These are phyloP conservation scores for Morpho achilles DNA, from an alignment of 2,888 invertebrate species.

Conservation along the genomic window DNA sequence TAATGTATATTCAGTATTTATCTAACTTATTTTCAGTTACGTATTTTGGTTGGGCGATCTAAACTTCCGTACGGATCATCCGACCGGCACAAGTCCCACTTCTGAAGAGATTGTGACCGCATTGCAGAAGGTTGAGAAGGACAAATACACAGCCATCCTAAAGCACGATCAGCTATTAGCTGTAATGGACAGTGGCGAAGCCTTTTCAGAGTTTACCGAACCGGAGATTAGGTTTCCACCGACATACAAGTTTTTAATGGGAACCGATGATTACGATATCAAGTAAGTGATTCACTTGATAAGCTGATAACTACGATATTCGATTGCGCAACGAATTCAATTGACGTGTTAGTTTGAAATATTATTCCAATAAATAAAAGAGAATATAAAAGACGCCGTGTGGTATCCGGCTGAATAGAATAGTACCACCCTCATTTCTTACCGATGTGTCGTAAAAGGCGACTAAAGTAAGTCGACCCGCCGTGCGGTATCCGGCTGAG, in stretches of 20 bases:
- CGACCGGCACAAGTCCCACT: slow-evolving; percentile 78
- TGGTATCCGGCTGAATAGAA: too few species aligned
- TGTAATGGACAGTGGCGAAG: slow-evolving; percentile 86
- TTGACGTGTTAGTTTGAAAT: too few species aligned
- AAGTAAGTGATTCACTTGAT: slow-evolving; percentile 79
- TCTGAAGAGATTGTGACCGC: slow-evolving; percentile 83
- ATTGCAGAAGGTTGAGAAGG: slow-evolving; percentile 82
- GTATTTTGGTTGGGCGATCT: slow-evolving; percentile 96
- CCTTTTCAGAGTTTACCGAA: slow-evolving; percentile 91
- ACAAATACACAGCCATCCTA: slow-evolving; percentile 82
- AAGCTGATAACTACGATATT: not conserved
- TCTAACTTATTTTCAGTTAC: slow-evolving; percentile 78
- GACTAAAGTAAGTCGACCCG: too few species aligned
- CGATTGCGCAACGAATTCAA: too few species aligned
- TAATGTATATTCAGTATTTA: too few species aligned
- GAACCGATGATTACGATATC: slow-evolving; percentile 86
- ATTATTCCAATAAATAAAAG: too few species aligned
- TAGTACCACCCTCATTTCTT: too few species aligned
- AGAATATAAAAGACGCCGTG: too few species aligned
- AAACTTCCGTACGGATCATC: slow-evolving; percentile 89
- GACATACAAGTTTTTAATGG: slow-evolving; percentile 91
- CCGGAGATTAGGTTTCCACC: slow-evolving; percentile 88
- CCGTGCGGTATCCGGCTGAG: too few species aligned
- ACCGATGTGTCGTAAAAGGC: too few species aligned
- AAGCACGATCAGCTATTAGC: slow-evolving; percentile 86